A percentile compares a stretch with the other conserved stretches of the same genome.
Evolutionary conservation across 2,113 vertebrate species (phyloP).

Genomic region (Carollia perspicillata): DNA sequence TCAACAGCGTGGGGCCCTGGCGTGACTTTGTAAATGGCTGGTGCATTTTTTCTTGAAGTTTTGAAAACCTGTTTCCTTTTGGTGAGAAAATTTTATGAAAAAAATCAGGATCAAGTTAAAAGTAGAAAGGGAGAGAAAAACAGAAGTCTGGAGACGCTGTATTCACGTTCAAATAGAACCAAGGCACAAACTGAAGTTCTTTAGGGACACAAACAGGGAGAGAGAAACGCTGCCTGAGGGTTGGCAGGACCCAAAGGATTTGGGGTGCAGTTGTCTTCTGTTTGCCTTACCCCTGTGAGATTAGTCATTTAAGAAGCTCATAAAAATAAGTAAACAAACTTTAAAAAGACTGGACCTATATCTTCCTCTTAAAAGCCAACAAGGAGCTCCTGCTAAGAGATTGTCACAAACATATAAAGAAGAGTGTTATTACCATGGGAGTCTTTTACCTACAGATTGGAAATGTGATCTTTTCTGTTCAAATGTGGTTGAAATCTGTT

Average conservation of each 20-base stretch:
- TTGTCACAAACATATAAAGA: slow-evolving; percentile 78
- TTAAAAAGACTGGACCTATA: slow-evolving; percentile 74
- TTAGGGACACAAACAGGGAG: background rate
- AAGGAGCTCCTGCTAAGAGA: slow-evolving; percentile 77
- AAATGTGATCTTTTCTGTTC: slow-evolving; percentile 81
- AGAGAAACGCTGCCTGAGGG: background rate
- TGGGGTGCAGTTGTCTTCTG: slow-evolving; percentile 69
- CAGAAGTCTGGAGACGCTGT: background rate
- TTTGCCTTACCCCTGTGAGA: slow-evolving; percentile 60
- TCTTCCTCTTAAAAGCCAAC: slow-evolving; percentile 77
- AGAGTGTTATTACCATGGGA: slow-evolving; percentile 77
- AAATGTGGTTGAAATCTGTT: slow-evolving; percentile 82
- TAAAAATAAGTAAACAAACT: slow-evolving; percentile 83
- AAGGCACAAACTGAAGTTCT: background rate
- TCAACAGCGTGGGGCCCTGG: background rate
- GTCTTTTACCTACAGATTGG: slow-evolving; percentile 82
- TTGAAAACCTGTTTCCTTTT: slow-evolving; percentile 31
- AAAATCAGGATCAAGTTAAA: slow-evolving; percentile 27
- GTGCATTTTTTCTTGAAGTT: background rate
- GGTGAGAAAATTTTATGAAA: slow-evolving; percentile 17
- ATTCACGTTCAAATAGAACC: background rate
- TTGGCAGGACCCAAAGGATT: slow-evolving; percentile 41
- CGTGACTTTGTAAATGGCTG: background rate
- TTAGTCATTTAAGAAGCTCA: slow-evolving; percentile 75
- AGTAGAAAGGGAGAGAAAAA: slow-evolving; percentile 8